These are phyloP conservation scores for Hirtodrosophila alboralis DNA, from an alignment of 2,888 invertebrate genomes.

Conservation along the genomic window DNA sequence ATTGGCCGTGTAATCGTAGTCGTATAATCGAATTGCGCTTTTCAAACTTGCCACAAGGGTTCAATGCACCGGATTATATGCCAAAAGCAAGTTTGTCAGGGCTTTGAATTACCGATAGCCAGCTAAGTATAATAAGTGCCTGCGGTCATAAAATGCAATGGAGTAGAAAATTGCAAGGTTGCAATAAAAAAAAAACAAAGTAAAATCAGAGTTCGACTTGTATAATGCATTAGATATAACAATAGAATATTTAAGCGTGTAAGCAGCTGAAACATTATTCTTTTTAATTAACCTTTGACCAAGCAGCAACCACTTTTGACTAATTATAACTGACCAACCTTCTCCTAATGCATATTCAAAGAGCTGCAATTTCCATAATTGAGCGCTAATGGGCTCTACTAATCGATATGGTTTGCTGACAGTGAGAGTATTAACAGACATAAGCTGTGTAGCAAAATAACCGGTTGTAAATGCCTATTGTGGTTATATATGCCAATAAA, in stretches of 20 bases:
- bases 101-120: constrained; percentile 48
- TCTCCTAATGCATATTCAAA: constrained; percentile 41
- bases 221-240: constrained; percentile 24
- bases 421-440: constrained; percentile 30
- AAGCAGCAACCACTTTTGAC: background rate
- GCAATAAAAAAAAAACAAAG: too few relatives aligned
- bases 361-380: constrained; percentile 35
- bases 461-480: constrained; percentile 34
- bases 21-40: constrained; percentile 52
- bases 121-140: constrained; percentile 40
- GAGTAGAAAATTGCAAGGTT: constrained; percentile 70
- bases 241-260: background rate
- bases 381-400: constrained; percentile 30
- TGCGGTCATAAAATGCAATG: constrained; percentile 64
- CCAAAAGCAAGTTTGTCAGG: constrained; percentile 38
- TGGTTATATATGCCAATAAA: constrained; percentile 9
- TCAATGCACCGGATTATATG: constrained; percentile 62
- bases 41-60: constrained; percentile 37
- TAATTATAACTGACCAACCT: constrained; percentile 12
- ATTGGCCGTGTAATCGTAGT: constrained; percentile 47
- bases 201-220: constrained; percentile 11
- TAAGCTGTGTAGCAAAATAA: constrained; percentile 27
- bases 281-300: constrained; percentile 25
- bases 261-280: constrained; percentile 4
- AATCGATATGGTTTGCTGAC: constrained; percentile 46